Percentiles rank a stretch among this genome's conserved stretches.
Conservation (phyloP, 2,797 vertebrate genomes). For the Falco rusticolus region DNA sequence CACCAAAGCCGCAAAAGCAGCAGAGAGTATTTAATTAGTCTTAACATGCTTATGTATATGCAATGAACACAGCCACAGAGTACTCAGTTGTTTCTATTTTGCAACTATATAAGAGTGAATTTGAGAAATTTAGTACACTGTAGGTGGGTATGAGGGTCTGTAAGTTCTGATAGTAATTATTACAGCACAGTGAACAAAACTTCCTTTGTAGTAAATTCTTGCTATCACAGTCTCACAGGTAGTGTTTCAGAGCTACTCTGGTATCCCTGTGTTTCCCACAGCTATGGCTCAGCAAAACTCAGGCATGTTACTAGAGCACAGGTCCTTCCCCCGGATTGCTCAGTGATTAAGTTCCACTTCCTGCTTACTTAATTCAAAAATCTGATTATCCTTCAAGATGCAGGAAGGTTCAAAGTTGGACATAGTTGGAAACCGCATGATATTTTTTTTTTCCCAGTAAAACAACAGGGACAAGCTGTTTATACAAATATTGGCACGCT, state of each 20-base stretch:
- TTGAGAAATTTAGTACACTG: not conserved
- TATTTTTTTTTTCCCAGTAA: not conserved
- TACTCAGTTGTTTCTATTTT: fast-evolving
- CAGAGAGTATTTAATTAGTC: not conserved
- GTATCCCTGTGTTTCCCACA: not conserved
- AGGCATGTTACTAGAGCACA: not conserved
- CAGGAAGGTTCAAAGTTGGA: conserved; percentile 49
- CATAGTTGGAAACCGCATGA: not conserved
- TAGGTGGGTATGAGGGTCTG: not conserved
- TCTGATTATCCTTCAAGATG: conserved; percentile 34
- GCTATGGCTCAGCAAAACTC: not conserved
- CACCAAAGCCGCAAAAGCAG: not conserved
- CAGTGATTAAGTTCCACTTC: conserved; percentile 7
- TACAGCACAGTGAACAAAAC: not conserved
- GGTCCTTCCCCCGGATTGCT: not conserved
- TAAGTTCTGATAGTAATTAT: not conserved
- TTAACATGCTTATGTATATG: not conserved
- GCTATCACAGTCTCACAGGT: not conserved
- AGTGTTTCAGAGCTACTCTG: not conserved
- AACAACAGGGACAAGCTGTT: conserved; percentile 46
- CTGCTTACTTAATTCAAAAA: conserved; percentile 23
- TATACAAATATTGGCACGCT: not conserved
- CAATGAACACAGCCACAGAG: not conserved
- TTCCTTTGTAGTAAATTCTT: not conserved
- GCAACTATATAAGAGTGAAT: not conserved